Base-by-base conservation (phyloP, 1,140 invertebrate genomes). In the Musca domestica region DNA sequence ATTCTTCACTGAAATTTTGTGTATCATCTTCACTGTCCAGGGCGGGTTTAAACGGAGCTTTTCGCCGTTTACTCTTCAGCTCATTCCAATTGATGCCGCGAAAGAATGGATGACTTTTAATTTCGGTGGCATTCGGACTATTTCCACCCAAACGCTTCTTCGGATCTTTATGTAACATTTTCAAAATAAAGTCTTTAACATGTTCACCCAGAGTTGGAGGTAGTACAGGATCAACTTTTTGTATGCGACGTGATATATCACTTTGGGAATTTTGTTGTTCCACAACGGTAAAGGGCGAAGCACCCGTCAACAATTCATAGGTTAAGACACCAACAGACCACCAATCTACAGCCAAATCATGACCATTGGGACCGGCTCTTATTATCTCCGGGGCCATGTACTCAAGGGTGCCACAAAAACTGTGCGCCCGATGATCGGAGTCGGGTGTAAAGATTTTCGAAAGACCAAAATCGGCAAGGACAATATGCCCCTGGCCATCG, bases 351-450 rank as follows among this genome's bases (percentile, higher is more conserved):
- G 94, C 92, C 80, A 93, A 91, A 88, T 96, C 92, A 82, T 97
- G 95, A 30, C 95, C 95, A 64, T 88, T 87, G 49, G 87, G 88
- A 66, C 91, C 90, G 56, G 91, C 91, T 70, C 89, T 84, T 30
- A 97, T 92, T 15, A 97, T 92, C 83, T 97, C 95, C 10, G 95
- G 95, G 3, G 95, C 93, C 95, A 96, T 96, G 77, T 95, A 96
- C 79, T 98, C 96, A 70, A 98, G 94, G 52, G 96, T 99, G 20
- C 97, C 97, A 83, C 97, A 99, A 84, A 98, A 99, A 19, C 95
- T 98, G 84, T 95, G 97, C 0, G 97, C 93, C 73, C 95, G 72
- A 67, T 76, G 76, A n/a, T 80, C 74, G 34, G 79, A 75, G 56
- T 87, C 81, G 74, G 86, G 74, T 6, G 81, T 74, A 17, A 86